These are phyloP conservation scores for Gulo gulo DNA, from an alignment of 2,113 vertebrate genomes.

Conservation along the genomic window DNA sequence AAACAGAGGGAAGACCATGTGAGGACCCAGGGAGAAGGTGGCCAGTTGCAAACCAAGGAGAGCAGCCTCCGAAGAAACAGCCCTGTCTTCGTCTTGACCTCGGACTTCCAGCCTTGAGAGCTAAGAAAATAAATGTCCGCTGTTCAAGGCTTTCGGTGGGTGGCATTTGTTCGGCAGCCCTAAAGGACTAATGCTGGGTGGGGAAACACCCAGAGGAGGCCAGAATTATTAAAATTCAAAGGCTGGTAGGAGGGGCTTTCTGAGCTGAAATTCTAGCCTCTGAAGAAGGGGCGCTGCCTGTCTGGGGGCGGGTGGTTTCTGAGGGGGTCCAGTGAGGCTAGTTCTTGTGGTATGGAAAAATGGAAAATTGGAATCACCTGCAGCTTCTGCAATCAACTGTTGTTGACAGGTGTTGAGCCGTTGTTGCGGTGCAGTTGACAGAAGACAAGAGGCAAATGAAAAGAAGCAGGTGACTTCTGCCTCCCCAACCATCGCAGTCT, in stretches of 20 bases:
- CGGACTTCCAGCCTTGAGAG: neutral
- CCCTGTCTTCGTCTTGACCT: neutral
- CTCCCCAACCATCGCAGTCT: neutral
- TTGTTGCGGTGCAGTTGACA: neutral
- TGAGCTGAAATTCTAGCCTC: neutral
- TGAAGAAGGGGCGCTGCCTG: neutral
- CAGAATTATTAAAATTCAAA: neutral
- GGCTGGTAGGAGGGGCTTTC: neutral
- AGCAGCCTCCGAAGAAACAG: neutral
- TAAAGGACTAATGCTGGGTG: neutral
- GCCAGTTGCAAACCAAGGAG: neutral
- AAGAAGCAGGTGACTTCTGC: too few relatives aligned
- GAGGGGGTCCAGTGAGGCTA: neutral
- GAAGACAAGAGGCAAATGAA: neutral
- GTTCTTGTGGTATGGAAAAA: neutral
- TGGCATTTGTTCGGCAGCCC: neutral
- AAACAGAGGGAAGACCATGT: neutral
- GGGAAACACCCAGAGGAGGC: neutral
- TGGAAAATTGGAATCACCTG: neutral
- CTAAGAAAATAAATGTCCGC: neutral
- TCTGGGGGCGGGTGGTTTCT: neutral
- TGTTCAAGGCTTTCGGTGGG: neutral
- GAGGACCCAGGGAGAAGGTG: neutral
- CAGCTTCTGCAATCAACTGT: neutral
- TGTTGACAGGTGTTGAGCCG: neutral